Evolutionary conservation across 1,140 invertebrate genomes (phyloP).

Genomic region (Drosophila melanogaster): DNA sequence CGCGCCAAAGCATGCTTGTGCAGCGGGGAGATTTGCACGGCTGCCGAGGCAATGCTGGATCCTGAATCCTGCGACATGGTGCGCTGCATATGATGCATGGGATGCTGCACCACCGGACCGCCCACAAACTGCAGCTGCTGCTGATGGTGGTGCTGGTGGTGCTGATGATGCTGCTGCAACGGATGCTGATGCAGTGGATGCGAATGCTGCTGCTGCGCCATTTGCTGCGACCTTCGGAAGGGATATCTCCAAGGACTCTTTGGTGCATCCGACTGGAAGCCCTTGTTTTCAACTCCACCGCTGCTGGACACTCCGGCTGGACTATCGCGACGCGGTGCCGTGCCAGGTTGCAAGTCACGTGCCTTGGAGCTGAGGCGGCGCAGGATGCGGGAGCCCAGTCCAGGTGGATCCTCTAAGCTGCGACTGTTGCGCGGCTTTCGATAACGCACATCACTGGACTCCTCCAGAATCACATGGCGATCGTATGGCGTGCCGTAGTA

Average conservation of each 20-base stretch:
- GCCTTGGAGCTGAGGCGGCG: slow-evolving; percentile 88
- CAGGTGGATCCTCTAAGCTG: slow-evolving; percentile 87
- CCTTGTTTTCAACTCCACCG: slow-evolving; percentile 86
- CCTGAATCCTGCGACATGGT: slow-evolving; percentile 84
- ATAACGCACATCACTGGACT: slow-evolving; percentile 91
- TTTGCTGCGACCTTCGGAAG: slow-evolving; percentile 81
- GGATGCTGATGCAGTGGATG: slow-evolving; percentile 36
- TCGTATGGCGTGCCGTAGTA: slow-evolving; percentile 97
- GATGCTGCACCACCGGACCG: slow-evolving; percentile 60
- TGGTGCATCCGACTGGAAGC: slow-evolving; percentile 87
- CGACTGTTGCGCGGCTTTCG: slow-evolving; percentile 86
- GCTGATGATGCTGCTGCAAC: slow-evolving; percentile 44
- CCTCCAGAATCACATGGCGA: slow-evolving; percentile 95
- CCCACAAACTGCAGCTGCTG: slow-evolving; percentile 72
- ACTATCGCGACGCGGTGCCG: slow-evolving; percentile 52
- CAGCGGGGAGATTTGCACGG: slow-evolving; percentile 78
- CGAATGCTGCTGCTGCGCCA: slow-evolving; percentile 31
- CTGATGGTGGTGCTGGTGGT: slow-evolving; percentile 66
- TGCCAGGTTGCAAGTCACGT: slow-evolving; percentile 77
- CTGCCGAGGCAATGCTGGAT: slow-evolving; percentile 84
- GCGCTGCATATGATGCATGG: slow-evolving; percentile 72
- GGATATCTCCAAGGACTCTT: slow-evolving; percentile 87
- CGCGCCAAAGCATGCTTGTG: slow-evolving; percentile 79
- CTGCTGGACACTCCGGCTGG: slow-evolving; percentile 66
- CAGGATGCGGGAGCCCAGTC: slow-evolving; percentile 87